A percentile compares a stretch with the other conserved stretches of the same genome.
Conservation (phyloP, 1,140 invertebrate genomes). For the Drosophila mojavensis region DNA sequence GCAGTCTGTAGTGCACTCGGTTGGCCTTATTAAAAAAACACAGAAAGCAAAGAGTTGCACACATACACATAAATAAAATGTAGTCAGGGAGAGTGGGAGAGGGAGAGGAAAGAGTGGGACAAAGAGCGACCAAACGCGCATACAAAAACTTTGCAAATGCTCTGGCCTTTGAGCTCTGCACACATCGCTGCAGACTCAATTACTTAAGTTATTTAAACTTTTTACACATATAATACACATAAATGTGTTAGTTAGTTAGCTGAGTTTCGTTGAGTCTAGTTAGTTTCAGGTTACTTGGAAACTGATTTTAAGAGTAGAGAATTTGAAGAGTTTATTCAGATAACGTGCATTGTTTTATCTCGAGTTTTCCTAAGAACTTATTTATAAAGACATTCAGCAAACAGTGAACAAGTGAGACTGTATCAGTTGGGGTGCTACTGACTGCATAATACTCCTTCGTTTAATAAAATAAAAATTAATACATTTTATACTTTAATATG, state of each 20-base stretch:
- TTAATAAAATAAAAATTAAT: too few species aligned
- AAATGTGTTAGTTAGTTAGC: slow-evolving; percentile 6
- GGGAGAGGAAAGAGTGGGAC: background rate
- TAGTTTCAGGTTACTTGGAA: slow-evolving; percentile 1
- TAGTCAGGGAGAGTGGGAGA: background rate
- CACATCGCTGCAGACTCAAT: slow-evolving; percentile 1
- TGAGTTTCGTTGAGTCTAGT: background rate
- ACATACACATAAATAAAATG: background rate
- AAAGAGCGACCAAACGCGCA: background rate
- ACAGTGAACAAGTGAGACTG: too few species aligned
- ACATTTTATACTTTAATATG: too few species aligned
- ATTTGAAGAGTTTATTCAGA: too few species aligned
- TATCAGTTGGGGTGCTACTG: too few species aligned
- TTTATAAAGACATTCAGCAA: too few species aligned
- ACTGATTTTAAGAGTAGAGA: background rate
- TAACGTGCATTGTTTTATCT: too few species aligned
- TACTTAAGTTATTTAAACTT: slow-evolving; percentile 20
- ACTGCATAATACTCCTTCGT: too few species aligned
- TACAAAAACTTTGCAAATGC: slow-evolving; percentile 16
- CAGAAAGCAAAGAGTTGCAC: slow-evolving; percentile 18
- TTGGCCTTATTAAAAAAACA: slow-evolving; percentile 37
- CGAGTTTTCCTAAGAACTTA: too few species aligned
- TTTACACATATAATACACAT: background rate
- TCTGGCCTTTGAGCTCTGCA: slow-evolving; percentile 5
- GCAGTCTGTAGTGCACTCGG: background rate